Base-by-base conservation (phyloP, 1,140 invertebrate genomes). In the Oncopodura yosiiana region DNA sequence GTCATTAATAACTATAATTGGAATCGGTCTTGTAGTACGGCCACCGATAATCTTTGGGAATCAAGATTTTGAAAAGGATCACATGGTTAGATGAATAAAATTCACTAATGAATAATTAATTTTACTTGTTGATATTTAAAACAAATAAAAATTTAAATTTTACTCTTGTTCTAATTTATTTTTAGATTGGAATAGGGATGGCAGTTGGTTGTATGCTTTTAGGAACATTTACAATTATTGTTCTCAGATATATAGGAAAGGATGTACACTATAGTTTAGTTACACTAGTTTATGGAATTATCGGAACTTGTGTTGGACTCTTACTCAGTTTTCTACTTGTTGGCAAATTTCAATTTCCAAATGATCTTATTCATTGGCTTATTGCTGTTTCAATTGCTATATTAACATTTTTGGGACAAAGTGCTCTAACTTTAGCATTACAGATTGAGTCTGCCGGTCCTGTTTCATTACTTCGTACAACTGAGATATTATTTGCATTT, bases 371-470 rank as follows among this genome's bases (percentile, higher is more conserved):
- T 14, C 19, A 59, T 18, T 49, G 45, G 39, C 5, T 38, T 12
- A 19, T 52, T 23, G 53, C 53, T 11, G 11, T 43, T n/a, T 42
- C 41, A 36, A 39, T 62, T 12, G 61, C 49, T 3, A n/a, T 37
- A 0, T 16, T 59, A 16, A 39, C 61, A 5, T 62, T 56, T 19
- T 8, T 59, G n/a, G 56, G 45, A 34, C 61, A 62, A 37, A 51
- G 32, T 12, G 37, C n/a, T 12, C 16, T 53, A 1, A 62, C 49
- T 14, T 3, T 56, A 2, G 49, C 56, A 3, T 45, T 62, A 6
- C 56, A 62, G 34, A 55, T 53, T 30, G 58, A 60, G 27, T 18
- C 46, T 14, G 58, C 58, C 12, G 58, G 58, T 14, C 41, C 49
- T 1, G 39, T 62, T 3, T 42, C 49, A 3, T 27, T 62, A 2